Evolutionary conservation across 1,140 invertebrate species (phyloP).

Genomic region (Pinna nobilis): DNA sequence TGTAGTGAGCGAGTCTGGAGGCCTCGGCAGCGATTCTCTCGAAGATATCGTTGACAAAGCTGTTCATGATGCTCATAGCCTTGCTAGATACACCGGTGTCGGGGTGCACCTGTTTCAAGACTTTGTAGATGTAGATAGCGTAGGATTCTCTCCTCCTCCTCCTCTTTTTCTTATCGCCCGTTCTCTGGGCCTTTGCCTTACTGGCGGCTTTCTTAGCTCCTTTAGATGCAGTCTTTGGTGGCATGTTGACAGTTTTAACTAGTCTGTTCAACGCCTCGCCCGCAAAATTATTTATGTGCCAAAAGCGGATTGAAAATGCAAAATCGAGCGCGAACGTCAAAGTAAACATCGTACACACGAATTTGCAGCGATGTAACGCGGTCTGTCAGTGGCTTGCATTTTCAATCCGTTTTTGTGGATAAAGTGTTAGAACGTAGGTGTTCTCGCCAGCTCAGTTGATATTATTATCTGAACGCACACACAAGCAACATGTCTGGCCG

Average conservation of each 20-base stretch:
- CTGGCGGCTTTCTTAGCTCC: constrained; percentile 52
- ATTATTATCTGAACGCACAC: not conserved
- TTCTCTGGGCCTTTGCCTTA: constrained; percentile 44
- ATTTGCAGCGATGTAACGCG: not conserved
- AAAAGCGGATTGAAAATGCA: not conserved
- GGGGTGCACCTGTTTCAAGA: constrained; percentile 84
- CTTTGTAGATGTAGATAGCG: constrained; percentile 83
- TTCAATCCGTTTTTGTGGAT: not conserved
- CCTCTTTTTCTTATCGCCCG: constrained; percentile 51
- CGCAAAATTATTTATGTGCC: not conserved
- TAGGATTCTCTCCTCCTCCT: constrained; percentile 81
- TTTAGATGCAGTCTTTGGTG: constrained; percentile 31
- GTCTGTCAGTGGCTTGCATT: not conserved
- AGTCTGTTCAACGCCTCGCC: not conserved
- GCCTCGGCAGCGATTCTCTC: constrained; percentile 74
- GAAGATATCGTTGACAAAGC: constrained; percentile 75
- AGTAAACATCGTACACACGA: not conserved
- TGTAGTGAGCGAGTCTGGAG: constrained; percentile 71
- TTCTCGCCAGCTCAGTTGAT: not conserved
- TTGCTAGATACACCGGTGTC: constrained; percentile 80
- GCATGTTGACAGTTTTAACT: constrained; percentile 12
- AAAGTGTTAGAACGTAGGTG: not conserved
- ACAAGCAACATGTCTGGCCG: constrained; percentile 60
- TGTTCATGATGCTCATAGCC: constrained; percentile 74
- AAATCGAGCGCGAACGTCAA: not conserved